Conservation (phyloP, 1,140 invertebrate genomes). For the Aphaenogaster rudis region DNA sequence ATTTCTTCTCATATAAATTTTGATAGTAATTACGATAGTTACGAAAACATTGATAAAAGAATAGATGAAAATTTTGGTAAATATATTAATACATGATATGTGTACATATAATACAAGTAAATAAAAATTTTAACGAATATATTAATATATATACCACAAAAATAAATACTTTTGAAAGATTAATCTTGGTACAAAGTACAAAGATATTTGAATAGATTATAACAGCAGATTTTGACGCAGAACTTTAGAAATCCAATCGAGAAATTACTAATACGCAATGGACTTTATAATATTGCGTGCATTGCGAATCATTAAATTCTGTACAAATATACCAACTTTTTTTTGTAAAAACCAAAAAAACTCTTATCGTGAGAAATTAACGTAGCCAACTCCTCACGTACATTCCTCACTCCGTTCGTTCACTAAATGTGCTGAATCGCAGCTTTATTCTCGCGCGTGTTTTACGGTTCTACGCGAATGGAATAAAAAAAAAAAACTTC, state of each 20-base stretch:
- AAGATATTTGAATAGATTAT: neutral
- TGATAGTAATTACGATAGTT: neutral
- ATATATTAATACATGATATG: neutral
- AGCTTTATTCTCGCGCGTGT: constrained; percentile 37
- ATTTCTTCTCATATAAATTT: neutral
- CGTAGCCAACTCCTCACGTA: constrained; percentile 26
- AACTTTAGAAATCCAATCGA: neutral
- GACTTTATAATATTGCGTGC: neutral
- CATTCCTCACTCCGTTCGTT: constrained; percentile 34
- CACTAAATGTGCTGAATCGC: constrained; percentile 53
- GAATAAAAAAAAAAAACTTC: constrained; percentile 30
- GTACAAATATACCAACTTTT: neutral
- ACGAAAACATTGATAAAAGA: neutral
- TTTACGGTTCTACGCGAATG: constrained; percentile 12
- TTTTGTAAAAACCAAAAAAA: neutral
- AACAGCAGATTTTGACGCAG: neutral
- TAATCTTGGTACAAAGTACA: neutral
- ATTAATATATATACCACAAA: neutral
- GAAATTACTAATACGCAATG: neutral
- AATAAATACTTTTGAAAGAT: neutral
- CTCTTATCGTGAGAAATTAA: constrained; percentile 13
- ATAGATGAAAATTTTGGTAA: neutral
- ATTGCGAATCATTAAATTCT: constrained; percentile 3
- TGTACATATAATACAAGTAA: neutral
- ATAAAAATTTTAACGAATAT: neutral